Evolutionary conservation across 2,113 vertebrate species (phyloP), one percentile per base, ranked within the genome.

Genomic region (Pelusios castaneus): DNA sequence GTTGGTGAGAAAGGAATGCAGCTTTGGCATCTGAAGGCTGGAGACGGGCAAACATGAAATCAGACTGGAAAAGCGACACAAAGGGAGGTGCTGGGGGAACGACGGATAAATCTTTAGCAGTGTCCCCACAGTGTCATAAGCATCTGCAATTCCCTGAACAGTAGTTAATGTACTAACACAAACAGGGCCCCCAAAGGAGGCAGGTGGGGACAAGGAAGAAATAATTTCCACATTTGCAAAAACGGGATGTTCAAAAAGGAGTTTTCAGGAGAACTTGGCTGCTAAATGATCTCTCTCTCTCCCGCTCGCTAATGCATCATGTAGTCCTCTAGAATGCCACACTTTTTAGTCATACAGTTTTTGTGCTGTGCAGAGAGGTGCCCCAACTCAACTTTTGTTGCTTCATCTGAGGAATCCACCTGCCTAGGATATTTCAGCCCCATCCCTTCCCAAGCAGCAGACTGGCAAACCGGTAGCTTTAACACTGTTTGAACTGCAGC

Each of bases 21-120:
- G 84, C 84, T 91, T 67, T 6, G 89, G 78, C 83, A 54, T 95
- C 94, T 86, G 88, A 29, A 63, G 97, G 94, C 89, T 93, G 51
- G 95, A 98, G 82, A 96, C 93, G 96, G 97, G 94, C 94, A 96
- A 98, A 97, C 93, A 96, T 97, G 97, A 98, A 99, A 98, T 97
- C 97, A 97, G 96, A 98, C 97, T 97, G 97, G 98, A 98, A 98
- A 97, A 98, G 97, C 88, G 34, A 75, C 96, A 98, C 97, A 97
- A 98, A 98, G 96, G 94, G 96, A 94, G 60, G 31, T 34, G 22
- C 41, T 9, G 58, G 45, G 97, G 97, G 93, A 88, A 96, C 93
- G 95, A 96, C 87, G 95, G 96, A 98, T 97, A 97, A 97, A 96
- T 95, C 97, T 96, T 90, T 89, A 38, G 85, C 43, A 29, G 96